Base-by-base conservation (phyloP, 2,113 vertebrate genomes). In the Pantherophis guttatus region DNA sequence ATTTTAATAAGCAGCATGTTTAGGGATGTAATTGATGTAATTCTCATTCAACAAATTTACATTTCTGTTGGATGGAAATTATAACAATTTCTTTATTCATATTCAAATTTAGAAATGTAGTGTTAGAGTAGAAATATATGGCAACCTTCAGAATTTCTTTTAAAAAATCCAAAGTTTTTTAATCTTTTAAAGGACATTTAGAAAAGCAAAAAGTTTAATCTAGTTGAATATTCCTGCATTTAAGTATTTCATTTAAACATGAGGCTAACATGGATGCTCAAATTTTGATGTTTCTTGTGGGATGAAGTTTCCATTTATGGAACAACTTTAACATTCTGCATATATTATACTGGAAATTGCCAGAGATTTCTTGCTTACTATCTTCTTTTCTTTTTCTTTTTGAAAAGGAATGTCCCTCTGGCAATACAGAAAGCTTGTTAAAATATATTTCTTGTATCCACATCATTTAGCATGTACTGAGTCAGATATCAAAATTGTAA, bases 401-500 rank as follows among this genome's bases (percentile, higher is more conserved):
- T 39, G 90, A 59, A 87, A 95, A 93, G 39, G 88, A 91, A 93
- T 86, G 93, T 95, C 94, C 94, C 93, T 93, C 91, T 91, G 94
- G 95, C 93, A 95, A 70, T 93, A 95, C 93, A 93, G 26, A 93
- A 85, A 59, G 65, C 87, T 93, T 88, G 94, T 6, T 75, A 94
- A 92, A 92, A 94, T 89, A 94, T 93, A 94, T 93, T 90, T 90
- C 44, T 93, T 94, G 21, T 89, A 95, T 65, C 44, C 89, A 93
- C 91, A 92, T 92, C 90, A 96, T 8, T 94, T 85, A 95, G 94
- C 94, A 95, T 65, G 90, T n/a, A 94, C n/a, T 44, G 95, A 96
- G 95, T 93, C 88, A 96, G 96, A 94, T 91, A 96, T 86, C 15
- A 93, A 87, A 94, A 95, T 93, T 96, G 95, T 97, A 96, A 95